phyloP scores from a whole-genome alignment of 2,113 vertebrate species.

The Oreochromis tanganicae region DNA sequence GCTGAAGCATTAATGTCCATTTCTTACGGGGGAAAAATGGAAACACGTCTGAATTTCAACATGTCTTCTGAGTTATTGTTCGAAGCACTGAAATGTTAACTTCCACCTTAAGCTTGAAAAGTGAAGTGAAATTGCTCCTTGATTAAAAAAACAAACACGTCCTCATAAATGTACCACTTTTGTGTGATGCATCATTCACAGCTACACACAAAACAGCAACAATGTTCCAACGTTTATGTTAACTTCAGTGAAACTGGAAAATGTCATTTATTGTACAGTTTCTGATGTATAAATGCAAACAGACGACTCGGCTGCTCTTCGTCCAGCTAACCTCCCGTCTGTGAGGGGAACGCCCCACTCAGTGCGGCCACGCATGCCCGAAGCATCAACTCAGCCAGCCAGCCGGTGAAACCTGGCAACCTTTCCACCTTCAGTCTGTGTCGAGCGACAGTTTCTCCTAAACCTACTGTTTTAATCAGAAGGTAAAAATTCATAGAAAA shows the following conservation, averaged over 20 bases:
- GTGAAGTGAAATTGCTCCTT: background rate
- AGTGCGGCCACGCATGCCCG: background rate
- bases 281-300: background rate
- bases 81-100: accelerated
- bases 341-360: background rate
- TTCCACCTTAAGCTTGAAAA: background rate
- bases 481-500: background rate
- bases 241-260: background rate
- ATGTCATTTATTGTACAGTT: background rate
- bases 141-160: background rate
- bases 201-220: background rate
- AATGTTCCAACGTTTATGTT: background rate
- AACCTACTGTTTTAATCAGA: background rate
- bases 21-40: background rate
- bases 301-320: background rate
- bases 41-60: accelerated
- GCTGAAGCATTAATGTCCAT: background rate
- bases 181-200: background rate
- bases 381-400: background rate
- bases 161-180: background rate
- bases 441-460: background rate
- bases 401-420: background rate
- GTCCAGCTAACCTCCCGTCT: background rate
- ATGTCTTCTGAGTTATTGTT: background rate
- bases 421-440: background rate